Base-by-base conservation (phyloP, 2,113 vertebrate species). In the Marmota monax region DNA sequence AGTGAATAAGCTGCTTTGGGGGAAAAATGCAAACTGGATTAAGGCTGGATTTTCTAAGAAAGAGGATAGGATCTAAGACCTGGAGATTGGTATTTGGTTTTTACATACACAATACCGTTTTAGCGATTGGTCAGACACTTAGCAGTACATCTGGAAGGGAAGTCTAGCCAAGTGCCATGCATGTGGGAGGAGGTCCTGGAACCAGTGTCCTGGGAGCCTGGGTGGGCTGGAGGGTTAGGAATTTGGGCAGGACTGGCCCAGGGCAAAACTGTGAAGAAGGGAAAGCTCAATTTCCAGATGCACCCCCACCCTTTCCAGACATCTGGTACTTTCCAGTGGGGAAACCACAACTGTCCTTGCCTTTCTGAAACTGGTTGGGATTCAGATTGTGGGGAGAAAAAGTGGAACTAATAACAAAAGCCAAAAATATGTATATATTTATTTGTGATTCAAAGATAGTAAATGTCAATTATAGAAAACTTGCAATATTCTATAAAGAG, bases 11-110 rank as follows among this genome's bases (percentile, higher is more conserved):
- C 97, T 93, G 95, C 97, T 97, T 97, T 80, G 48, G 94, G 32
- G 29, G 76, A 90, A 94, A 97, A 97, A 98, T 96, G 97, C 84
- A 96, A 97, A 98, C 97, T 96, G 97, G 97, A 97, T 97, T 98
- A 98, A 97, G 96, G 61, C 39, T 97, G 97, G 97, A 95, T 98
- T 98, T 97, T 97, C 97, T 69, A 69, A 94, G 95, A 97, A 96
- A 96, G 97, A 95, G 96, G 94, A 93, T 82, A 96, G 96, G 93
- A 92, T 97, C 97, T 97, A 84, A 97, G 95, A 94, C 74, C 93
- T 87, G 96, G 90, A 95, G 96, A 80, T 32, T 84, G 97, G 96
- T 94, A 96, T 98, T 98, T 96, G 87, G 53, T 92, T 97, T 95
- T 96, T 91, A 96, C 34, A 2, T 86, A 69, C 90, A 76, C 92